phyloP scores from a whole-genome alignment of 1,140 invertebrate species.

The Mylabris phalerata region DNA sequence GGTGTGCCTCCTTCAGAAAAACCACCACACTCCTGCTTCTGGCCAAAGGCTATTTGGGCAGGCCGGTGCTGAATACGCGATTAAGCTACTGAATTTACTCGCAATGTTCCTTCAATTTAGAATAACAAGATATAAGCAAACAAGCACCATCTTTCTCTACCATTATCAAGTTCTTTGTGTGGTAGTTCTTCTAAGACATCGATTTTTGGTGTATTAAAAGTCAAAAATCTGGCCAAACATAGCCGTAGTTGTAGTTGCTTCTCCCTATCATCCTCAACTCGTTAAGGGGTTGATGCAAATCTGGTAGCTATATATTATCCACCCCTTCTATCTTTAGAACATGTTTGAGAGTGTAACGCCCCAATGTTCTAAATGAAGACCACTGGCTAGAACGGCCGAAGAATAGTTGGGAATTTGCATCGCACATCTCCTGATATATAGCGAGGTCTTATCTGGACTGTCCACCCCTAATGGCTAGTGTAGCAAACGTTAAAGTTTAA shows the following conservation, averaged over 20 bases:
- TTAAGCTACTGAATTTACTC: conserved; percentile 21
- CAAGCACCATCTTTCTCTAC: conserved; percentile 25
- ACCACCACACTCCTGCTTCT: conserved; percentile 19
- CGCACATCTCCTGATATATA: conserved; percentile 31
- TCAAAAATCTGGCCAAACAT: too few species aligned
- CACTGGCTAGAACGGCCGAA: neutral
- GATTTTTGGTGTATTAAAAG: too few species aligned
- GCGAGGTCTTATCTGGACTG: conserved; percentile 34
- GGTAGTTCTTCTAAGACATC: neutral
- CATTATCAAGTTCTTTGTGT: conserved; percentile 16
- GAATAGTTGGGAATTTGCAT: conserved; percentile 27
- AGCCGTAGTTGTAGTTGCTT: too few species aligned
- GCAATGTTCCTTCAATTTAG: neutral
- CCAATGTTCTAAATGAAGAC: conserved; percentile 4
- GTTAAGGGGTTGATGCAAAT: conserved; percentile 24
- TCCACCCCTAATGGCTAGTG: conserved; percentile 37
- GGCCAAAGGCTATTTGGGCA: conserved; percentile 34
- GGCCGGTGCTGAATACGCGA: conserved; percentile 30
- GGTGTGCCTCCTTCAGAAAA: conserved; percentile 5
- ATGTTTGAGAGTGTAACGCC: neutral
- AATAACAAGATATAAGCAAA: conserved; percentile 25
- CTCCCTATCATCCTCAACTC: neutral
- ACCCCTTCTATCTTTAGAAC: conserved; percentile 25
- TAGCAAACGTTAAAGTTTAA: conserved; percentile 41
- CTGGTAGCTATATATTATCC: conserved; percentile 28